Evolutionary conservation across 2,888 invertebrate species (phyloP), one percentile per base, ranked within the genome.

Genomic region (Parelbella ahira): DNA sequence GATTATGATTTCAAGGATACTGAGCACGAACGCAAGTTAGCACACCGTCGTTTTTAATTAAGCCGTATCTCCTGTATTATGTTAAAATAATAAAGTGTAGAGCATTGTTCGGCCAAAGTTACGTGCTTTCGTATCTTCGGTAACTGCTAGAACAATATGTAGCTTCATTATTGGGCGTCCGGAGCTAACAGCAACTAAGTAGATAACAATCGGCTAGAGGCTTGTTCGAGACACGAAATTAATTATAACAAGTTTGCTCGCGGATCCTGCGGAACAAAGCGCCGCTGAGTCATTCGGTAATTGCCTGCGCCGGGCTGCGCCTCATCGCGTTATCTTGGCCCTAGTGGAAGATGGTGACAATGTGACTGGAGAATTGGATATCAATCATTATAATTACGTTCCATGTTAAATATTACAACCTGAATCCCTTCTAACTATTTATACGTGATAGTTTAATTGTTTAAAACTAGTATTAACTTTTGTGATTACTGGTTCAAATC

Each of bases 201-300:
- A 84, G 87, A 87, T 87, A 84, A 86, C 86, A 81, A 87, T 87
- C 86, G 75, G 72, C 74, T 76, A 72, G 75, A 78, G 82, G 82
- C 83, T 83, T 87, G 87, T 83, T 82, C 78, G 78, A 83, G 87
- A 87, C 86, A 86, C 82, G 84, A 87, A 87, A 87, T 87, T 87
- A 87, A 87, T 87, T 87, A 87, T 87, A 87, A 87, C 87, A 87
- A 87, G 86, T 87, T 87, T 84, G 87, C 82, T 86, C 82, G 82
- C 83, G 82, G 82, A 84, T 84, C 81, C 81, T 82, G 77, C 73
- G 63, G 79, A 79, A 86, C 83, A 86, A 87, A 84, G 86, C 82
- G 63, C 56, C 73, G 87, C 84, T 84, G 87, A 87, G 72, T 87
- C 87, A 86, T 81, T 75, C 73, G 81, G 79, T 86, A 84, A 87